These are phyloP conservation scores for Dendrocincla fuliginosa DNA, from an alignment of 2,797 vertebrate genomes.

Conservation along the genomic window DNA sequence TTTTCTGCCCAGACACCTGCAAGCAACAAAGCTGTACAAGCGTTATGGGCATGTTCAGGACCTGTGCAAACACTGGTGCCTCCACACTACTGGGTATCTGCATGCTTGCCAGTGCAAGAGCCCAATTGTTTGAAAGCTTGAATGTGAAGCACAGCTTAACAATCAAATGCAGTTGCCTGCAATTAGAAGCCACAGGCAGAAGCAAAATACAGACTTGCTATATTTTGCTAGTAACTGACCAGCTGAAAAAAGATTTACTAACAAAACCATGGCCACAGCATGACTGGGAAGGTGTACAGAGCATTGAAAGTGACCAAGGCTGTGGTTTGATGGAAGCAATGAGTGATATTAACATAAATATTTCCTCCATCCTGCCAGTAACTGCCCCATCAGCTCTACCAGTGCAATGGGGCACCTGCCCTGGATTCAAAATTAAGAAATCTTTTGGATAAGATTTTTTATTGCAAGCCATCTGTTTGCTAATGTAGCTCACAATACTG, in stretches of 20 bases:
- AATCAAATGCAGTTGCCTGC: not conserved
- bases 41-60: fast-evolving
- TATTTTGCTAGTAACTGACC: not conserved
- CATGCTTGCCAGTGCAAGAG: not conserved
- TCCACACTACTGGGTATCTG: not conserved
- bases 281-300: not conserved
- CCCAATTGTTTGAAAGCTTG: not conserved
- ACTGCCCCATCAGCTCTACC: not conserved
- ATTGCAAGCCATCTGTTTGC: not conserved
- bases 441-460: not conserved
- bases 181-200: not conserved
- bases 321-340: not conserved
- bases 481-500: not conserved
- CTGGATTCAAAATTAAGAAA: not conserved
- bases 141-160: not conserved
- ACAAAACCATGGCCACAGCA: not conserved
- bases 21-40: not conserved
- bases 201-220: not conserved
- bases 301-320: not conserved
- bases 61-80: not conserved
- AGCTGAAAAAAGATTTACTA: not conserved
- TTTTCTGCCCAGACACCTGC: not conserved
- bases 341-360: not conserved
- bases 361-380: not conserved
- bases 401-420: not conserved